Base-by-base conservation (phyloP, 2,797 vertebrate genomes). In the Lerista edwardsae region DNA sequence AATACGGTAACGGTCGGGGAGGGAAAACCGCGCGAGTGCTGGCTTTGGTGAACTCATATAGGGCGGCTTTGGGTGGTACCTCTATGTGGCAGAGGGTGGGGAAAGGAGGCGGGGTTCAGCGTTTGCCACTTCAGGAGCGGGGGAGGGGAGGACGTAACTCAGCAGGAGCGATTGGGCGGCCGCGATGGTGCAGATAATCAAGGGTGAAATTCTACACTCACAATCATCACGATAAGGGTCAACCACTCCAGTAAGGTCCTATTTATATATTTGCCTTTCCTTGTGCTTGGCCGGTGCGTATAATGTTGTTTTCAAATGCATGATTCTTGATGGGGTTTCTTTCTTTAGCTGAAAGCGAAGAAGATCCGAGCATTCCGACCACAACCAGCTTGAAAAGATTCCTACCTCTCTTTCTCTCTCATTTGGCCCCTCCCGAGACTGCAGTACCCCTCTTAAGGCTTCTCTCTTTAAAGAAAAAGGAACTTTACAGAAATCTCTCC, bases 171-270 rank as follows among this genome's bases (percentile, higher is more conserved):
- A 80, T 91, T 92, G 91, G 88, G 90, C 4, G 74, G 83, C 91
- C 86, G 89, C 84, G 80, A 59, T 47, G 90, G 82, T 89, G 84
- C 92, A 91, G 88, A 91, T 86, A 79, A 80, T 89, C 90, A 89
- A 92, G 90, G 87, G 91, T 91, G 91, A 91, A 90, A 89, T 85
- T 89, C 76, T 44, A 9, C 39, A 36, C 61, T 29, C 59, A 27
- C 19, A n/a, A 5, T 31, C 88, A 85, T 88, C 92, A 85, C 88
- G 90, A 90, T 87, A 83, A 92, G 94, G 94, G 93, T 94, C 93
- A 94, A 94, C 94, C 92, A 93, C 93, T 95, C 92, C 89, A 89
- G 79, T 87, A 90, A 93, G 93, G 93, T 89, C 93, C 92, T 93
- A 87, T 94, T 92, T 94, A 93, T 92, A 93, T 91, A 87, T 91